These are phyloP conservation scores for Sardinella longiceps DNA, from an alignment of 2,797 vertebrate species.

Conservation along the genomic window DNA sequence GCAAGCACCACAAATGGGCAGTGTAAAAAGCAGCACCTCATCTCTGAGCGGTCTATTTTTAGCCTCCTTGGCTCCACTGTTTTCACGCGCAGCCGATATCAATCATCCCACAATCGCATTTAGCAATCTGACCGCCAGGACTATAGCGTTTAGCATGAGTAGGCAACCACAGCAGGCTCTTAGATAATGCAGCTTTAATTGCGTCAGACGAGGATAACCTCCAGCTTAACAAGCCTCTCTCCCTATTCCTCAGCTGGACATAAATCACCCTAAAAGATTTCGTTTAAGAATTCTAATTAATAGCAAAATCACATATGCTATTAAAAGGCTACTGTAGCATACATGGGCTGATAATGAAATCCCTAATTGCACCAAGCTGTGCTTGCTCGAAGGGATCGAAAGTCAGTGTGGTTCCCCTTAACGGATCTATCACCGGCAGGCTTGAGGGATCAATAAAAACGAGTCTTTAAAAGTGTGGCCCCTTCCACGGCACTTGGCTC, in stretches of 20 bases:
- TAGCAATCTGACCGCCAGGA: conserved; percentile 3
- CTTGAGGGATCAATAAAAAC: neutral
- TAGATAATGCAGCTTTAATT: conserved; percentile 8
- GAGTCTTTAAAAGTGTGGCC: neutral
- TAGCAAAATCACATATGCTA: neutral
- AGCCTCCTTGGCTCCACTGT: neutral
- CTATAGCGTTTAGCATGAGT: neutral
- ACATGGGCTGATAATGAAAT: neutral
- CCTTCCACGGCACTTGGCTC: neutral
- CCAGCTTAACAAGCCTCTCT: conserved; percentile 7
- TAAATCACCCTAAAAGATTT: conserved; percentile 8
- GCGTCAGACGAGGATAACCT: neutral
- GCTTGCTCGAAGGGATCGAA: neutral
- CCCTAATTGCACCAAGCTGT: conserved; percentile 17
- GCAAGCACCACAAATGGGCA: neutral
- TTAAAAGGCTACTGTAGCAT: conserved; percentile 12
- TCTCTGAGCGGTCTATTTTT: conserved; percentile 3
- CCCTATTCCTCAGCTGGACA: neutral
- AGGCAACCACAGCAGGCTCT: conserved; percentile 13
- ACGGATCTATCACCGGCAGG: neutral
- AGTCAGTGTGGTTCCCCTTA: conserved; percentile 16
- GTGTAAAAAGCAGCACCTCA: neutral
- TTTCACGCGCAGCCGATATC: neutral
- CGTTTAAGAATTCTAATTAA: neutral
- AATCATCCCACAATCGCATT: conserved; percentile 5